Percentiles rank a stretch among this genome's conserved stretches.
phyloP scores from a whole-genome alignment of 2,113 vertebrate species.

The Petromus typicus region DNA sequence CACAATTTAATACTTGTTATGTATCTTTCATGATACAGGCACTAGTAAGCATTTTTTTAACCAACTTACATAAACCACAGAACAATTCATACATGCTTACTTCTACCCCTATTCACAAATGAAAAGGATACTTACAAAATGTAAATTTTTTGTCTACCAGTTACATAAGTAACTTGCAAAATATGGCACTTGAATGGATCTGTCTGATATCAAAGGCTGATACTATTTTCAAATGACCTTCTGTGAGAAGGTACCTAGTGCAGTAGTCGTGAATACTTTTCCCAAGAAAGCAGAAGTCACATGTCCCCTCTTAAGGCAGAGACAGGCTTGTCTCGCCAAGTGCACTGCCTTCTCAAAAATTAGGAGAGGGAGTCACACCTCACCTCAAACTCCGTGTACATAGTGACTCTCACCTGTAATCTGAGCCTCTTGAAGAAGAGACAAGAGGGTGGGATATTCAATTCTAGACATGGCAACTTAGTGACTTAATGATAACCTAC shows the following conservation, averaged over 20 bases:
- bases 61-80: background rate
- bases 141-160: background rate
- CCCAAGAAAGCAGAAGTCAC: background rate
- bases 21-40: background rate
- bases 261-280: background rate
- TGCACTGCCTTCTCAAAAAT: background rate
- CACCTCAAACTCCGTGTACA: background rate
- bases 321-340: background rate
- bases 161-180: background rate
- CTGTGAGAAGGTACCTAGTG: too few species aligned
- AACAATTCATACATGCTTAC: background rate
- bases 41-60: background rate
- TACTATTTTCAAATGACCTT: background rate
- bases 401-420: background rate
- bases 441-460: background rate
- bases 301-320: background rate
- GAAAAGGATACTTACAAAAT: background rate
- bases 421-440: background rate
- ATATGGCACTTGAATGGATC: background rate
- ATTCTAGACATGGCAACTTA: background rate
- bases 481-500: background rate
- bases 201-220: background rate
- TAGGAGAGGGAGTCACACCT: background rate
- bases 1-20: conserved; percentile 10
- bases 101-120: background rate